phyloP scores from a whole-genome alignment of 2,113 vertebrate species.

The Silurus glanis region DNA sequence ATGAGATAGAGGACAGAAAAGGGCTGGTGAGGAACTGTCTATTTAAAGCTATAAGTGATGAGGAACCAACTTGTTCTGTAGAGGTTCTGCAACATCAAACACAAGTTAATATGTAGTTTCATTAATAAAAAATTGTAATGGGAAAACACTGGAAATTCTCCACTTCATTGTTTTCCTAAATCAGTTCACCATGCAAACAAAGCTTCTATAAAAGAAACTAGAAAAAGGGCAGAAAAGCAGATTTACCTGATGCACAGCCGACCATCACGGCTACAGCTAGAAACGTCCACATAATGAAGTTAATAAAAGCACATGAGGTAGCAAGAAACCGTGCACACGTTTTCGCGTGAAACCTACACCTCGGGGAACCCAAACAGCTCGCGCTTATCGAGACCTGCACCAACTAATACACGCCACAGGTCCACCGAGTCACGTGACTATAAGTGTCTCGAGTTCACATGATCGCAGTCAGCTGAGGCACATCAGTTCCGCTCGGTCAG shows the following conservation, averaged over 20 bases:
- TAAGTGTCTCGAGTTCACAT: conserved; percentile 10
- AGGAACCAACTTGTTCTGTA: too few relatives aligned
- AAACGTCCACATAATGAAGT: conserved; percentile 51
- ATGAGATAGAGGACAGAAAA: not conserved
- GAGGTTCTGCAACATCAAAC: too few relatives aligned
- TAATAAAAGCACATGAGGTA: not conserved
- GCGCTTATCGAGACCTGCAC: not conserved
- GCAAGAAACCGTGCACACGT: not conserved
- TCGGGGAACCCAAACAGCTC: not conserved
- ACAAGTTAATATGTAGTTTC: too few relatives aligned
- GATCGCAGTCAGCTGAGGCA: conserved; percentile 29
- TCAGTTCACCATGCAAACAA: not conserved
- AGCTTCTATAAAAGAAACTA: not conserved
- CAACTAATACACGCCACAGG: conserved; percentile 3
- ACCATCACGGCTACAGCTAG: conserved; percentile 49
- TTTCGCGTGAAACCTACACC: not conserved
- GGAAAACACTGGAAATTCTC: not conserved
- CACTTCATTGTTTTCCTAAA: not conserved
- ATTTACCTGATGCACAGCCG: conserved; percentile 42
- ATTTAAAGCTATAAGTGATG: too few relatives aligned
- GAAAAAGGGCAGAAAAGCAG: not conserved
- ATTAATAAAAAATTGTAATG: too few relatives aligned
- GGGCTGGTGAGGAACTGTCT: too few relatives aligned
- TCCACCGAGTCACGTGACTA: conserved; percentile 38
- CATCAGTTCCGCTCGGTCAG: not conserved